phyloP scores from a whole-genome alignment of 2,113 vertebrate genomes.

The Phycodurus eques region DNA sequence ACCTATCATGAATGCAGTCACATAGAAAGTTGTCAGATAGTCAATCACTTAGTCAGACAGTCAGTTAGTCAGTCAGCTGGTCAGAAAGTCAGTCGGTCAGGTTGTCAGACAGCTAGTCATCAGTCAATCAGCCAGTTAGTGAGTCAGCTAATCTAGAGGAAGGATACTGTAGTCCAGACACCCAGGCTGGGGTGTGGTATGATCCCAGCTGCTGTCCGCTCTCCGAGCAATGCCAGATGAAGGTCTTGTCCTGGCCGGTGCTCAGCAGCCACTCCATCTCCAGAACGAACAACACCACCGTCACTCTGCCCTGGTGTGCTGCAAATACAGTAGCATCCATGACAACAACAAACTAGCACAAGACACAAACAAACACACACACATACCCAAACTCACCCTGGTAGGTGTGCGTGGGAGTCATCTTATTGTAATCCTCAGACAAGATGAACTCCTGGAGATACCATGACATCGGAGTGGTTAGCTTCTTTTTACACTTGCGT shows the following conservation, averaged over 20 bases:
- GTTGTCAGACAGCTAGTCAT: no score
- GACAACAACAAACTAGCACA: not conserved
- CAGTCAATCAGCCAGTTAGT: no score
- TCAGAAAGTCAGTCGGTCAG: no score
- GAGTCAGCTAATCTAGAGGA: constrained; percentile 4
- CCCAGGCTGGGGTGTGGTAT: constrained; percentile 85
- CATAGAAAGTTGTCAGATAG: not conserved
- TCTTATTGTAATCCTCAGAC: constrained; percentile 98
- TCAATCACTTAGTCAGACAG: not conserved
- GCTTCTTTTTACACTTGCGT: not conserved
- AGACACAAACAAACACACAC: not conserved
- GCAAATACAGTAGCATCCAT: constrained; percentile 26
- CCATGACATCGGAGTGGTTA: not conserved
- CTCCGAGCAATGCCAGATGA: constrained; percentile 96
- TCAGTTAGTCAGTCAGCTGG: not conserved
- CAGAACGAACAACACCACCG: constrained; percentile 91
- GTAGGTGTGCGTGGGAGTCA: constrained; percentile 86
- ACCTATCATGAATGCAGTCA: no score
- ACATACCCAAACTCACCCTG: constrained; percentile 79
- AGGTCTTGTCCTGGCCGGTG: constrained; percentile 91
- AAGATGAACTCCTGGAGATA: constrained; percentile 88
- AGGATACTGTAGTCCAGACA: constrained; percentile 98
- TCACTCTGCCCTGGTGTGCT: constrained; percentile 92
- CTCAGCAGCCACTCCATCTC: constrained; percentile 98
- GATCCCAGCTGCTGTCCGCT: constrained; percentile 88